Evolutionary conservation across 2,888 invertebrate species (phyloP), one percentile per base, ranked within the genome.

Genomic region (Standfussiana lucernea): DNA sequence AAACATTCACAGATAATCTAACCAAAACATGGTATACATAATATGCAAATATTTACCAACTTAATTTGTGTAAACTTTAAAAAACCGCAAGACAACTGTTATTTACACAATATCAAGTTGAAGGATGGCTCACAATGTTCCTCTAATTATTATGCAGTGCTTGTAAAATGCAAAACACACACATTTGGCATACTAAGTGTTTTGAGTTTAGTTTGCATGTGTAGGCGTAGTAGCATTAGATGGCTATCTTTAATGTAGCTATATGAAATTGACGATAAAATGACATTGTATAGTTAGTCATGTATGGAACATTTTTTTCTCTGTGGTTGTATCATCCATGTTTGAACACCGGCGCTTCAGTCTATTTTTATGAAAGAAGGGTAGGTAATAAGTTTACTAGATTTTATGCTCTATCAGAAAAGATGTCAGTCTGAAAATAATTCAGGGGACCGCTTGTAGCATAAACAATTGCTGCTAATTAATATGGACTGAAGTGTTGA

Each of bases 101-200:
- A 70, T 74, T 74, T 73, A 72, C 70, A 66, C 71, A 75, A 72
- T 75, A 84, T 74, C 79, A 84, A 88, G 86, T 88, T 86, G 86
- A 89, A 87, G 89, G 88, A 79, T 59, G 7, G 28, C 72, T 69
- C 59, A 68, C 70, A 72, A 79, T 68, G 61, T 72, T 66, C 32
- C 24, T 42, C 70, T 82, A 37, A 85, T 89, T 75, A 84, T 72
- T 82, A 91, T 92, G 87, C 90, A 80, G 70, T 67, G 76, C 82
- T 85, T 87, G 89, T 89, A 84, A 85, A 87, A 87, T 89, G 87
- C 88, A 88, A 89, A 88, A 83, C 88, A 85, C 64, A 86, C 86
- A 82, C 82, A 84, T 83, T 85, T 75, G 35, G 87, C 89, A 91
- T 91, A 89, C 84, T 75, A 86, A 91, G 74, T 87, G 77, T 74